phyloP scores from a whole-genome alignment of 2,797 vertebrate genomes.

The Trichosurus vulpecula region DNA sequence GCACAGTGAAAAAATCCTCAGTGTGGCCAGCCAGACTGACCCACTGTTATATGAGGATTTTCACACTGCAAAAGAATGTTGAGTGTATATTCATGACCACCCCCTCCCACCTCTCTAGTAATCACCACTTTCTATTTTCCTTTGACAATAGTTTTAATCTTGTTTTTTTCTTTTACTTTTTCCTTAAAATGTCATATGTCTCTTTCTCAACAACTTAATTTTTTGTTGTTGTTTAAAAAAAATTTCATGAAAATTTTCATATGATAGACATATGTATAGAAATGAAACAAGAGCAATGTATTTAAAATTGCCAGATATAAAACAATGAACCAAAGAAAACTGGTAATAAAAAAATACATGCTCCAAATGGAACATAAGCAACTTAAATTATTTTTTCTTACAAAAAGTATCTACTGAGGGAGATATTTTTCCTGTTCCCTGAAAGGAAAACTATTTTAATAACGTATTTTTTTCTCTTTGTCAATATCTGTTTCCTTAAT shows the following conservation, averaged over 20 bases:
- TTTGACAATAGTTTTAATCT: neutral
- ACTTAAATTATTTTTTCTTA: slow-evolving; percentile 50
- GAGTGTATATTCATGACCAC: neutral
- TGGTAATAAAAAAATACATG: slow-evolving; percentile 19
- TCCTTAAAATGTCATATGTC: slow-evolving; percentile 46
- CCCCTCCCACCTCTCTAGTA: neutral
- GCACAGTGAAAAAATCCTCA: neutral
- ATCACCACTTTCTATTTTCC: slow-evolving; percentile 14
- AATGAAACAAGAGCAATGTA: slow-evolving; percentile 63
- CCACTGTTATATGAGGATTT: neutral
- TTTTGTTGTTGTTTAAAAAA: slow-evolving; percentile 63
- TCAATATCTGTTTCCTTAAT: neutral
- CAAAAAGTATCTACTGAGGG: slow-evolving; percentile 56
- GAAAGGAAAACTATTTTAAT: slow-evolving; percentile 52
- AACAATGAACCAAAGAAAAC: slow-evolving; percentile 67
- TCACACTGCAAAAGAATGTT: neutral
- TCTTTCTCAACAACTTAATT: slow-evolving; percentile 51
- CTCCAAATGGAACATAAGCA: slow-evolving; percentile 57
- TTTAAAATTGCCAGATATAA: slow-evolving; percentile 67
- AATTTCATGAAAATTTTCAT: slow-evolving; percentile 68
- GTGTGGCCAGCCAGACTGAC: neutral
- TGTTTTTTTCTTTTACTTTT: slow-evolving; percentile 34
- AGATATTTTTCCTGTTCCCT: slow-evolving; percentile 30
- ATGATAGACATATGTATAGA: slow-evolving; percentile 66
- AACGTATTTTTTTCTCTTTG: slow-evolving; percentile 53